phyloP scores from a whole-genome alignment of 64 coral and sea anemone species.

The Montipora foliosa region DNA sequence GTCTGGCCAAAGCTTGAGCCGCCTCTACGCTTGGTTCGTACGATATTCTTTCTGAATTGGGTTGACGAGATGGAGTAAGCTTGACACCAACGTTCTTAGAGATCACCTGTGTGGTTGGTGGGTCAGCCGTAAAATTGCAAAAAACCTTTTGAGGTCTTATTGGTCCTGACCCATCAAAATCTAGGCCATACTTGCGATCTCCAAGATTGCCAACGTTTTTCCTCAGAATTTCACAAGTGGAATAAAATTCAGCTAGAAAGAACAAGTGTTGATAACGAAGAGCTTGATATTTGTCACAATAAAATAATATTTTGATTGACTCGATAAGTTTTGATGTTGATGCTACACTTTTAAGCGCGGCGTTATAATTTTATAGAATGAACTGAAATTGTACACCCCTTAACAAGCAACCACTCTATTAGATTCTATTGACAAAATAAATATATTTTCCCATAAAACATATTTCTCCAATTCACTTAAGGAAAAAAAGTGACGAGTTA shows the following conservation, averaged over 20 bases:
- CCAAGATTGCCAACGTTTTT: neutral
- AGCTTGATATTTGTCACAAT: no score
- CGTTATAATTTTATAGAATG: no score
- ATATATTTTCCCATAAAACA: no score
- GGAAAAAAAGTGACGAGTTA: no score
- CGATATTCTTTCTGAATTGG: slow-evolving; percentile 13
- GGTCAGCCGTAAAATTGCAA: slow-evolving; percentile 80
- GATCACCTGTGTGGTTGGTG: neutral
- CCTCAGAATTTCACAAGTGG: slow-evolving; percentile 58
- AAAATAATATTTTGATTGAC: no score
- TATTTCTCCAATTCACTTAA: no score
- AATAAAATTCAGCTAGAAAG: slow-evolving; percentile 50
- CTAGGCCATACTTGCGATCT: slow-evolving; percentile 64
- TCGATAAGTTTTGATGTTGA: no score
- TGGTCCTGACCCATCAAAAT: slow-evolving; percentile 84
- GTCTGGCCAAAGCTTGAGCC: slow-evolving; percentile 81
- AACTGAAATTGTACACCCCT: no score
- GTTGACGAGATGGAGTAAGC: neutral
- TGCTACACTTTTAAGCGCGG: no score
- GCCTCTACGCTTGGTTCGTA: slow-evolving; percentile 54
- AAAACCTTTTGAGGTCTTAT: slow-evolving; percentile 8
- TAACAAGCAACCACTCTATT: no score
- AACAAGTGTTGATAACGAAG: neutral
- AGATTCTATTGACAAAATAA: no score
- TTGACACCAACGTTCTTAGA: neutral